These are phyloP conservation scores for Atrina japonica DNA, from an alignment of 2,888 invertebrate species.

Conservation along the genomic window DNA sequence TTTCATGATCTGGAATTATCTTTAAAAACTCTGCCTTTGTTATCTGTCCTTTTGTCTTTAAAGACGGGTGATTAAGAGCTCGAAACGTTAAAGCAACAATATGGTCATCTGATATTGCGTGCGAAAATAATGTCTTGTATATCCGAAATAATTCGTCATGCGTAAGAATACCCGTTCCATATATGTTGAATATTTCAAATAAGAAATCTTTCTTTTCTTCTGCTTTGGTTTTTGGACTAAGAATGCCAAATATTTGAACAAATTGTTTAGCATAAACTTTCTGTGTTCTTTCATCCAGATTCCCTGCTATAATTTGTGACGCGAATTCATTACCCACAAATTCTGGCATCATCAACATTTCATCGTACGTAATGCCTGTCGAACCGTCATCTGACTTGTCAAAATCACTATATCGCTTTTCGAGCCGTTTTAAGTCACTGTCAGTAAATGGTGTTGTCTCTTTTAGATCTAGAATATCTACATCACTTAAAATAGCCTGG, in stretches of 20 bases:
- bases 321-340: conserved; percentile 65
- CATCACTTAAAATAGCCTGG: conserved; percentile 15
- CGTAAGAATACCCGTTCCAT: conserved; percentile 59
- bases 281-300: conserved; percentile 50
- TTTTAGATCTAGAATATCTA: conserved; percentile 19
- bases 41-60: conserved; percentile 19
- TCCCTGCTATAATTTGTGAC: conserved; percentile 57
- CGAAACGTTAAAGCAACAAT: conserved; percentile 65
- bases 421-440: conserved; percentile 55
- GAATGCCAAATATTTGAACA: conserved; percentile 57
- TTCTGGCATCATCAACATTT: conserved; percentile 65
- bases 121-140: conserved; percentile 62
- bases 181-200: conserved; percentile 67
- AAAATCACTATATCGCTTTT: conserved; percentile 58
- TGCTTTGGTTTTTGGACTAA: conserved; percentile 59
- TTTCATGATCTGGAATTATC: conserved; percentile 67
- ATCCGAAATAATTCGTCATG: conserved; percentile 69
- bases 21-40: conserved; percentile 39
- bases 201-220: conserved; percentile 65
- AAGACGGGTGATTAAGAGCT: conserved; percentile 58
- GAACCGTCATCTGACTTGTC: conserved; percentile 59
- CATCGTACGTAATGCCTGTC: conserved; percentile 57
- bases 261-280: conserved; percentile 63
- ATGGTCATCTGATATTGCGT: conserved; percentile 66
- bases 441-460: conserved; percentile 54